Evolutionary conservation across 2,888 invertebrate species (phyloP), one percentile per base, ranked within the genome.

Genomic region (Gonocerus acuteangulatus): DNA sequence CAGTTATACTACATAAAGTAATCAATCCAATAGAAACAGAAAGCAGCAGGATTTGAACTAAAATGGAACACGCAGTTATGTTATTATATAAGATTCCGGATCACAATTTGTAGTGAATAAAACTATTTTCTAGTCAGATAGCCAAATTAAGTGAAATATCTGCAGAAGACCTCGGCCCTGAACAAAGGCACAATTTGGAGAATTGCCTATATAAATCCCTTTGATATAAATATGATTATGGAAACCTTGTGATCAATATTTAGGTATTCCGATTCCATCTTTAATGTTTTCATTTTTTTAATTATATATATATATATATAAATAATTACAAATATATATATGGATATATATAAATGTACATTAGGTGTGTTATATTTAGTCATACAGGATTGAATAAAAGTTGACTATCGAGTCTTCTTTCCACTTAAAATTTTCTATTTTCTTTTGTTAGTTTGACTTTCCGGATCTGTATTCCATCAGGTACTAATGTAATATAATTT

Each of bases 401-500:
- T 47, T 16, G 2, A 21, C 47, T 11, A 13, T 9, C 4, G 3
- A 47, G 22, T 19, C 22, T 47, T 19, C 47, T 47, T 39, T n/a
- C 39, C 4, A 39, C 15, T 1, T 36, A 2, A 21, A 7, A 19
- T 42, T 22, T 54, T 36, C 15, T 22, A 47, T 44, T 57, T 27
- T 11, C 15, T 42, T 54, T 47, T n/a, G 4, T 57, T 27, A 32
- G 4, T 21, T 42, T 44, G 22, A 39, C 44, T 21, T 56, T 44
- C 19, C 15, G 21, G n/a, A 47, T 47, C 44, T 45, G 32, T 45
- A 47, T 57, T 57, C 47, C 45, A 57, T 57, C 32, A 57, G 48
- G 36, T 48, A 59, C 36, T 34, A 49, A 62, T 63, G 63, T 63
- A 63, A 51, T 52, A 65, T 65, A 65, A 61, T 65, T 65, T 65